phyloP scores from a whole-genome alignment of 1,140 invertebrate species.

The Sweltsa coloradensis region DNA sequence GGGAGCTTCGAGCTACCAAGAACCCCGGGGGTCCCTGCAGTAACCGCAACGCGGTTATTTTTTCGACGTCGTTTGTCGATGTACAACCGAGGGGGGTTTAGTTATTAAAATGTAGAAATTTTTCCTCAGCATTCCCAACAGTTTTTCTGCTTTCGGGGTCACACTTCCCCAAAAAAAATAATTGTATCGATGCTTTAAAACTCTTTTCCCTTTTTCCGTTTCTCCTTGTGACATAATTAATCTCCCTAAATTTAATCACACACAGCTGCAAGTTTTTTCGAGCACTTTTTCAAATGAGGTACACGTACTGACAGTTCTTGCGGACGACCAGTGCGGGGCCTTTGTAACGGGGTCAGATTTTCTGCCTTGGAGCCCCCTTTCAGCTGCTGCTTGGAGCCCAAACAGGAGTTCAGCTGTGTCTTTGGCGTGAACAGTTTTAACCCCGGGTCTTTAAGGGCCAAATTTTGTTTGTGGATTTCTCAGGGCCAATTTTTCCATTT shows the following conservation, averaged over 20 bases:
- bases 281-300: conserved; percentile 38
- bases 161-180: conserved; percentile 29
- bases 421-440: conserved; percentile 32
- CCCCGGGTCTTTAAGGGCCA: conserved; percentile 13
- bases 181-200: conserved; percentile 26
- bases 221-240: conserved; percentile 45
- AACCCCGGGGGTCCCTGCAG: conserved; percentile 44
- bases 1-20: conserved; percentile 39
- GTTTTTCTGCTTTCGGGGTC: conserved; percentile 23
- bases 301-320: conserved; percentile 37
- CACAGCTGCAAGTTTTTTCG: conserved; percentile 43
- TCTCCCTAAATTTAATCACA: conserved; percentile 37
- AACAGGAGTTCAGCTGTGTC: conserved; percentile 29
- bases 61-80: conserved; percentile 37
- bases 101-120: conserved; percentile 40
- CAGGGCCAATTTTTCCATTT: conserved; percentile 12
- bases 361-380: conserved; percentile 35
- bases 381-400: conserved; percentile 41
- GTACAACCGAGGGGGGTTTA: conserved; percentile 39
- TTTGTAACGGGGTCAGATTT: conserved; percentile 32
- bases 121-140: conserved; percentile 40
- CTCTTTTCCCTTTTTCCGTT: conserved; percentile 27
- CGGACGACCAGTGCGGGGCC: conserved; percentile 43
- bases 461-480: conserved; percentile 13
- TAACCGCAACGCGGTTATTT: conserved; percentile 39